Percentiles rank a stretch among this genome's conserved stretches.
These are phyloP conservation scores for Hoplostethus mediterraneus DNA, from an alignment of 2,797 vertebrate genomes.

Conservation along the genomic window DNA sequence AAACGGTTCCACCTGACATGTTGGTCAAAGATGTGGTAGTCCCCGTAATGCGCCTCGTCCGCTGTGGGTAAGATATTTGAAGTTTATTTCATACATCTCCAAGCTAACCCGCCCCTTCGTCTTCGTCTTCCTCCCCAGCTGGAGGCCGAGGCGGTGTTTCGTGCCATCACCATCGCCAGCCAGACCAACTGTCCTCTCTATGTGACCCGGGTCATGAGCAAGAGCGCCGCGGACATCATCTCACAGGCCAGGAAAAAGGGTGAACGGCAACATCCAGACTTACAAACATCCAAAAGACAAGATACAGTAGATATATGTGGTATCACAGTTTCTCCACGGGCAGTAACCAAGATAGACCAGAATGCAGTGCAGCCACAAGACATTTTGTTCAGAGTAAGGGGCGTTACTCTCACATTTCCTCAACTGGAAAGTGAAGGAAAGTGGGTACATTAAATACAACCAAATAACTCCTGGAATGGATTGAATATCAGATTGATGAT, in stretches of 20 bases:
- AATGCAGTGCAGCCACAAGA: no score
- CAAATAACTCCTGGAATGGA: no score
- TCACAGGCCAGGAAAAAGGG: constrained; percentile 98
- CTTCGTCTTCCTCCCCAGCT: constrained; percentile 78
- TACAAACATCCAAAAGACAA: background rate
- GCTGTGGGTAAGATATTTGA: constrained; percentile 34
- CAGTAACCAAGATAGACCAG: no score
- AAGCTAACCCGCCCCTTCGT: constrained; percentile 37
- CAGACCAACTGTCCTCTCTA: constrained; percentile 99
- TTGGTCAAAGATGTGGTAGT: constrained; percentile 34
- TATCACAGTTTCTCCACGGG: no score
- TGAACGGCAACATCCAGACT: constrained; percentile 57
- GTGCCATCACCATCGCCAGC: constrained; percentile 96
- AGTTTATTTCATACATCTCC: constrained; percentile 31
- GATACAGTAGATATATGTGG: background rate
- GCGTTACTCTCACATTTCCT: no score
- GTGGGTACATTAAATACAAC: no score
- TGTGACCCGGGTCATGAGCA: constrained; percentile 98
- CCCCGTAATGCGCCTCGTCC: constrained; percentile 24
- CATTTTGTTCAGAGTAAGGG: no score
- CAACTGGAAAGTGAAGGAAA: no score
- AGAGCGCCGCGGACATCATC: constrained; percentile 97
- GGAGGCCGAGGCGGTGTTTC: constrained; percentile 98
- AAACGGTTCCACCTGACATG: constrained; percentile 29
- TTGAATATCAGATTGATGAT: no score